A percentile compares a stretch with the other conserved stretches of the same genome.
Conservation (phyloP, 1,140 invertebrate species). For the Eriocheir sinensis region DNA sequence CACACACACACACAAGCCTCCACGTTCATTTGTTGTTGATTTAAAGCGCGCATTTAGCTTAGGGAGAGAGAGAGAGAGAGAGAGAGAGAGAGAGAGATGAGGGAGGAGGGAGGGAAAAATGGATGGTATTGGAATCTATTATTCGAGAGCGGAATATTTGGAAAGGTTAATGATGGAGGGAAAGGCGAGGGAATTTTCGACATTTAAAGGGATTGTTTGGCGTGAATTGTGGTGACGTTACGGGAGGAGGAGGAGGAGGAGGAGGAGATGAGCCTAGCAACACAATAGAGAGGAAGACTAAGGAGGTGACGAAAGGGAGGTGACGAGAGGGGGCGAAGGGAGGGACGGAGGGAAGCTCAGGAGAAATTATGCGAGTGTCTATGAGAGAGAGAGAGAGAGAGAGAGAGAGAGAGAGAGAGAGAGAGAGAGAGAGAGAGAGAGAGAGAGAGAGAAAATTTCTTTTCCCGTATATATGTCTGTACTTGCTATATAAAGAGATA, state of each 20-base stretch:
- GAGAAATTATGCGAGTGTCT: neutral
- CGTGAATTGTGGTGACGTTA: neutral
- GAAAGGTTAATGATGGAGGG: too few species aligned
- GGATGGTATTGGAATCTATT: neutral
- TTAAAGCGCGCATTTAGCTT: neutral
- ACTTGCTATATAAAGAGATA: too few species aligned
- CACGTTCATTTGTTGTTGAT: neutral
- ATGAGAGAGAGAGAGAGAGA: constrained; percentile 40
- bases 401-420: constrained; percentile 36
- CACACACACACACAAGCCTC: neutral
- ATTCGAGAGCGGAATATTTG: too few species aligned
- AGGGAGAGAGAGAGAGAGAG: neutral
- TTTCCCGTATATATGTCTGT: too few species aligned
- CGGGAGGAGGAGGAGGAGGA: neutral
- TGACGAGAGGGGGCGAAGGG: neutral
- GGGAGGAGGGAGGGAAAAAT: neutral
- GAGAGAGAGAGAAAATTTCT: neutral
- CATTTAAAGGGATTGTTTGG: neutral
- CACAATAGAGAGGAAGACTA: neutral
- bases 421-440: neutral
- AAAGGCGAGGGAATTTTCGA: too few species aligned
- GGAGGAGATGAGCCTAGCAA: constrained; percentile 9
- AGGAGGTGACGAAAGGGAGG: neutral
- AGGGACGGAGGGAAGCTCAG: neutral
- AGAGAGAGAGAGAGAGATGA: neutral